These are phyloP conservation scores for Holothuria leucospilota DNA, from an alignment of 53 echinoderm and acorn worm species.

Conservation along the genomic window DNA sequence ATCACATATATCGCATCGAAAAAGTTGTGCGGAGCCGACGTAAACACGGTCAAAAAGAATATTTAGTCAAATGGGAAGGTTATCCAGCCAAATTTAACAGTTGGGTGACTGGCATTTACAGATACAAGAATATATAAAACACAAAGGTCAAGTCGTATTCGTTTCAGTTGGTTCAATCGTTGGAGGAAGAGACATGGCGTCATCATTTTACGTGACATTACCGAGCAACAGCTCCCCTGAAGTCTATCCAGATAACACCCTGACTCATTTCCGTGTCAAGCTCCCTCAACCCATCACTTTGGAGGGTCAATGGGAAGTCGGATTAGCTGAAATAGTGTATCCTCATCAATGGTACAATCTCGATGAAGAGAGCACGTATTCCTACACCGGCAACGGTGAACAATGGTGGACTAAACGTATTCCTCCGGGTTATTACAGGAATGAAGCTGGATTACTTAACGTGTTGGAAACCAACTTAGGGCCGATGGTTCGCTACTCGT, in stretches of 20 bases:
- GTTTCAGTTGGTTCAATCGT: too few species aligned
- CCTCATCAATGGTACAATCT: constrained; percentile 55
- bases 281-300: constrained; percentile 27
- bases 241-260: constrained; percentile 47
- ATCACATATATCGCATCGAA: constrained; percentile 51
- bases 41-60: constrained; percentile 34
- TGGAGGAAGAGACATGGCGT: background rate
- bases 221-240: constrained; percentile 23
- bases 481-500: too few species aligned
- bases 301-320: constrained; percentile 43
- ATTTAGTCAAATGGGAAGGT: constrained; percentile 62
- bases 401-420: constrained; percentile 17
- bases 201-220: background rate
- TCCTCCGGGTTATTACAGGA: too few species aligned
- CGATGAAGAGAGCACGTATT: background rate
- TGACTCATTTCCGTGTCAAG: constrained; percentile 30
- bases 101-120: too few species aligned
- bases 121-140: too few species aligned
- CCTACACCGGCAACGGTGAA: constrained; percentile 15
- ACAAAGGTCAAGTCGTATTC: too few species aligned
- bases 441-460: too few species aligned
- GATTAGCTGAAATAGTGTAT: constrained; percentile 31
- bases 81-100: constrained; percentile 23
- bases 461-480: too few species aligned
- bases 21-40: constrained; percentile 19